Evolutionary conservation across 2,797 vertebrate species (phyloP).

Genomic region (Hemitrygon akajei): DNA sequence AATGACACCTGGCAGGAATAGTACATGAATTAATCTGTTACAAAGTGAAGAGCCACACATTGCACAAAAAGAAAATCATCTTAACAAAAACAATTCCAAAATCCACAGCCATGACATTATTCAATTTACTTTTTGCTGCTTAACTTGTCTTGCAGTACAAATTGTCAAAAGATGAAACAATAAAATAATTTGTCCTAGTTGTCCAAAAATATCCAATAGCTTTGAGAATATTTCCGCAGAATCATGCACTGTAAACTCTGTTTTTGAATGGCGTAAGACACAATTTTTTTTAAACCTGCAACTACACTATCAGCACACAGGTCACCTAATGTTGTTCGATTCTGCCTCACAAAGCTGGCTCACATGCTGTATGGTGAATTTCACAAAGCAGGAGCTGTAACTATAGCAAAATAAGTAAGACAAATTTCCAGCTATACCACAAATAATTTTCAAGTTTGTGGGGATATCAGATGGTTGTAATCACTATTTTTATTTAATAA

Average conservation of each 20-base stretch:
- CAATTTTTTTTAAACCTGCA: background rate
- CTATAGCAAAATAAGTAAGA: background rate
- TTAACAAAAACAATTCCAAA: background rate
- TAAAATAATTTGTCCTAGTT: background rate
- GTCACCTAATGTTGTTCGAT: background rate
- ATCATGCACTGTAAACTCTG: background rate
- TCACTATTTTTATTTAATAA: background rate
- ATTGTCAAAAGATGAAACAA: background rate
- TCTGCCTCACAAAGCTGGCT: background rate
- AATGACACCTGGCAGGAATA: no score
- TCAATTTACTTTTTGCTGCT: background rate
- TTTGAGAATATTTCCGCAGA: background rate
- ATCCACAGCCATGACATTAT: background rate
- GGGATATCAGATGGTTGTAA: background rate
- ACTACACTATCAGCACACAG: background rate
- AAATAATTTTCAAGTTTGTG: background rate
- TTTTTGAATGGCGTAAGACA: background rate
- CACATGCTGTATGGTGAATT: background rate
- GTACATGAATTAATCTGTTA: no score
- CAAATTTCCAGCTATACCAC: background rate
- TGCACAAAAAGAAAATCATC: no score
- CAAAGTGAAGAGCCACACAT: no score
- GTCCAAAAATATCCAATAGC: background rate
- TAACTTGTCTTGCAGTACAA: background rate
- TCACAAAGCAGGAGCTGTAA: background rate